These are phyloP conservation scores for Orchesella cincta DNA, from an alignment of 1,140 invertebrate genomes.

Conservation along the genomic window DNA sequence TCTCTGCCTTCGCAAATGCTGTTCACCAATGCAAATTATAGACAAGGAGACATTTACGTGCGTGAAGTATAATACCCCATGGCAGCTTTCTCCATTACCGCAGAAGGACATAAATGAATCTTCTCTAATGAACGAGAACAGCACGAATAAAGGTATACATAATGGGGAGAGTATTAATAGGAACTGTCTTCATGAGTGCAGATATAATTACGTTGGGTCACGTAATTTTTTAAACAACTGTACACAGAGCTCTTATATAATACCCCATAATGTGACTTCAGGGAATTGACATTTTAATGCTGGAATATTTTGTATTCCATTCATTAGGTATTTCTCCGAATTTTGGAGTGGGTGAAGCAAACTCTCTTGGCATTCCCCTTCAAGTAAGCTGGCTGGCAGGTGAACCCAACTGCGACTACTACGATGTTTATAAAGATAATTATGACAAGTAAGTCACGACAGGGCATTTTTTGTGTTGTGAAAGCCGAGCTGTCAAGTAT, in stretches of 20 bases:
- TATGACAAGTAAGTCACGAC: conserved; percentile 25
- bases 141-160: not conserved
- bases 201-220: not conserved
- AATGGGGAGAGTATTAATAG: not conserved
- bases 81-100: not conserved
- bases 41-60: not conserved
- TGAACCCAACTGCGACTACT: not conserved
- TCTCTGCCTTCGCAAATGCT: not conserved
- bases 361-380: not conserved
- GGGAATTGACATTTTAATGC: not conserved
- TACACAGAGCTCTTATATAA: no score
- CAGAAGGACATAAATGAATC: not conserved
- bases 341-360: not conserved
- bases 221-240: no score
- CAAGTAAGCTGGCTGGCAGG: conserved; percentile 11
- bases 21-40: not conserved
- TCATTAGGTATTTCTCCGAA: not conserved
- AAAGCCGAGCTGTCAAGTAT: no score
- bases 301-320: no score
- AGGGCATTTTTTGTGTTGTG: no score
- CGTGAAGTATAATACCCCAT: not conserved
- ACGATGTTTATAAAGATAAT: not conserved
- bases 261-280: not conserved
- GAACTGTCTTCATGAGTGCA: no score
- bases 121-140: not conserved